Evolutionary conservation across 2,113 vertebrate genomes (phyloP), one percentile per base, ranked within the genome.

Genomic region (Nycticorax nycticorax): DNA sequence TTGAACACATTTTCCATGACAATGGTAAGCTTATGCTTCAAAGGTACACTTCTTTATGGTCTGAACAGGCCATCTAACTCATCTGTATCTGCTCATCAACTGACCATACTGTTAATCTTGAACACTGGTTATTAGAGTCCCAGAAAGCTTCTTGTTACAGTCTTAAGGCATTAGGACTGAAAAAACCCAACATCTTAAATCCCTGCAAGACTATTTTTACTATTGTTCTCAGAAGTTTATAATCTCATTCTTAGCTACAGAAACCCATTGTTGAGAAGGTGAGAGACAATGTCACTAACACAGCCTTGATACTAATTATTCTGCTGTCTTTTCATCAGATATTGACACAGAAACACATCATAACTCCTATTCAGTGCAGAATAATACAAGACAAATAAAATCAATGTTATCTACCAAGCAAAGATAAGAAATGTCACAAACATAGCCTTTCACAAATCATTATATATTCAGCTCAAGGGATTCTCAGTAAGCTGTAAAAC

Each of bases 351-450:
- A 91, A 72, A 50, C 15, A 48, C 64, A 81, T 89, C 35, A 43
- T n/a, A 56, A 53, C 37, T 64, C 27, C 53, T 78, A 19, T 89
- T 87, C 35, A 82, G 23, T 41, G 27, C 37, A 63, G 66, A 91
- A 39, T 60, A 92, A 68, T 73, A 32, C 35, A 93, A 87, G 74
- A 77, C 60, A 94, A 95, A 92, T 56, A 89, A 91, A 97, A 87
- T 81, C 69, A 84, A 47, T 91, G 37, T 43, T 62, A 66, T 53
- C 68, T 71, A 62, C 18, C 21, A 93, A 81, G 57, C 7, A 80
- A 53, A 88, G 68, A 60, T 55, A 81, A 95, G 43, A 91, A 89
- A 88, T 88, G 22, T 28, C 60, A 85, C 43, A 94, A 88, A 50
- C 35, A 60, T 24, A 81, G 18, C 10, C 39, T 53, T 89, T 81